These are phyloP conservation scores for Steatornis caripensis DNA, from an alignment of 2,113 vertebrate genomes.

Conservation along the genomic window DNA sequence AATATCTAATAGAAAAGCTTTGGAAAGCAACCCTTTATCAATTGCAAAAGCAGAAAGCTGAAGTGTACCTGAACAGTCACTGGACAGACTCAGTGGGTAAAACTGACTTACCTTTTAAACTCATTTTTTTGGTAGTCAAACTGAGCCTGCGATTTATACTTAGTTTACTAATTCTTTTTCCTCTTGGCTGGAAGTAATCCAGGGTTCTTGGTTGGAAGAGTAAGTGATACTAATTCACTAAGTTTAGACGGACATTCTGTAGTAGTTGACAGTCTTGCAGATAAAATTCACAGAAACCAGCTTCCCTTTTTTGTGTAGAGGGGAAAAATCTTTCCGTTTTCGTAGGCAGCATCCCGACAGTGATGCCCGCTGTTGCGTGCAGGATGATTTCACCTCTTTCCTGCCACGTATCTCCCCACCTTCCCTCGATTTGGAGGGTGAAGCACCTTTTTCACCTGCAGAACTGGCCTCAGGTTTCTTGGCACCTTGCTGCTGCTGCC, in stretches of 20 bases:
- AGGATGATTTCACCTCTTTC: not conserved
- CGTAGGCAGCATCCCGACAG: not conserved
- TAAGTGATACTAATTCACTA: not conserved
- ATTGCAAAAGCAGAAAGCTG: not conserved
- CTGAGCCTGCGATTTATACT: not conserved
- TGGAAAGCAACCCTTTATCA: not conserved
- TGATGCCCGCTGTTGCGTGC: not conserved
- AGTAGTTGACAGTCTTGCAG: not conserved
- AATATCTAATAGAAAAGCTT: not conserved
- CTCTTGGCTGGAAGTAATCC: not conserved
- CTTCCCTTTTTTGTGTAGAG: not conserved
- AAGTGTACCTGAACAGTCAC: not conserved
- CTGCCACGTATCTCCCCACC: fast-evolving
- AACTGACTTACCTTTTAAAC: not conserved
- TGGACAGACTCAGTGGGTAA: not conserved
- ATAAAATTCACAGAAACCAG: not conserved
- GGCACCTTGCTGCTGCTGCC: not conserved
- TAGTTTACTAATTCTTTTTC: not conserved
- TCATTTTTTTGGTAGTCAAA: not conserved
- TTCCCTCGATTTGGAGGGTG: not conserved
- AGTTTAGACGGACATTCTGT: not conserved
- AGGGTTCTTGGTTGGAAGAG: not conserved
- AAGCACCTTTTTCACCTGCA: not conserved
- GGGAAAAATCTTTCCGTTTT: not conserved
- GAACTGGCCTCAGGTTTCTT: not conserved